A percentile compares a stretch with the other conserved stretches of the same genome.
Conservation (phyloP, 37 sponge, comb jelly and placozoan genomes). For the Spongilla lacustris region DNA sequence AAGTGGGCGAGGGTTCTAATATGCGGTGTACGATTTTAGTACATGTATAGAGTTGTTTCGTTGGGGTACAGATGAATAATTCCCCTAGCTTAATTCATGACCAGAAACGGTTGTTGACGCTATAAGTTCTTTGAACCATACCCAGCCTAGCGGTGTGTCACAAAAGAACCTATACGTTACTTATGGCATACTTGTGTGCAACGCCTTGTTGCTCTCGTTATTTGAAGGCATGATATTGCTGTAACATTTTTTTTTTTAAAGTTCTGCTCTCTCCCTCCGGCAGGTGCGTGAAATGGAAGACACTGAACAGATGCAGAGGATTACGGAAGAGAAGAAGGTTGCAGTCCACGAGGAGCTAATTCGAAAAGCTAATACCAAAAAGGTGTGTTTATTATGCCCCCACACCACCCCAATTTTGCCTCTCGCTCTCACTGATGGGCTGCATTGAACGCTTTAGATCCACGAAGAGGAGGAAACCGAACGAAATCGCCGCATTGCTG, state of each 20-base stretch:
- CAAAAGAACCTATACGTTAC: too few relatives aligned
- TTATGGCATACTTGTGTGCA: too few relatives aligned
- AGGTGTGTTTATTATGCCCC: too few relatives aligned
- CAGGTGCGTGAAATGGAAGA: slow-evolving; percentile 71
- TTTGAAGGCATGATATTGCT: neutral
- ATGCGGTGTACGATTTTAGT: too few relatives aligned
- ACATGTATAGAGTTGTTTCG: too few relatives aligned
- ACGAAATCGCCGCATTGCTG: slow-evolving; percentile 52
- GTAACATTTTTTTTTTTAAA: too few relatives aligned
- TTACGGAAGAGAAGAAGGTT: slow-evolving; percentile 68
- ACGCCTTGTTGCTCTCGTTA: neutral
- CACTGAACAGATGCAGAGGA: slow-evolving; percentile 56
- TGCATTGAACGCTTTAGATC: too few relatives aligned
- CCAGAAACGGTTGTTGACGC: neutral
- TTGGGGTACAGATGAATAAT: too few relatives aligned
- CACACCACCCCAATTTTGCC: too few relatives aligned
- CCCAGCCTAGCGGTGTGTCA: neutral
- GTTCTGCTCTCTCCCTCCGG: too few relatives aligned
- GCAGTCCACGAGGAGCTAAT: slow-evolving; percentile 73
- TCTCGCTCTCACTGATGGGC: too few relatives aligned
- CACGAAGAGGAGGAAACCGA: slow-evolving; percentile 55
- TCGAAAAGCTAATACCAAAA: slow-evolving; percentile 51
- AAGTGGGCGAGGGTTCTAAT: too few relatives aligned
- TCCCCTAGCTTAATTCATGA: neutral
- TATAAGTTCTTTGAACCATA: neutral